These are phyloP conservation scores for Elanoides forficatus DNA, from an alignment of 2,113 vertebrate genomes.

Conservation along the genomic window DNA sequence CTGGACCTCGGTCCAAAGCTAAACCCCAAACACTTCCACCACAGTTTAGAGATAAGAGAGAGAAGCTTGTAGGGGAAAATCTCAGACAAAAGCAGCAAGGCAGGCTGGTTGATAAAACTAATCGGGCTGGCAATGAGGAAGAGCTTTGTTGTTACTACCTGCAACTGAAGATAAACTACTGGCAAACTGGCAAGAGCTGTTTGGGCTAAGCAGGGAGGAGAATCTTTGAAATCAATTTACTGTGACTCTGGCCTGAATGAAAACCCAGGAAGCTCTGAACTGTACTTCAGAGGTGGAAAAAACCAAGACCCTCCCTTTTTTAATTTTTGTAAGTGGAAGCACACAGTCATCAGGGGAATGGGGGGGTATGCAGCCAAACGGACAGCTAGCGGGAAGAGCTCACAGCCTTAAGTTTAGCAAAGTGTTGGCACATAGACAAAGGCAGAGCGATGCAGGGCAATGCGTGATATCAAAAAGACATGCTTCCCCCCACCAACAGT, in stretches of 20 bases:
- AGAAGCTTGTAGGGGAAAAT: neutral
- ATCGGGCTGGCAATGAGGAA: neutral
- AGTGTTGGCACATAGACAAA: neutral
- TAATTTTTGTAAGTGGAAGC: neutral
- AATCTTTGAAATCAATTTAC: conserved; percentile 4
- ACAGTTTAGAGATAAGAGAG: neutral
- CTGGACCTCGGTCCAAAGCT: neutral
- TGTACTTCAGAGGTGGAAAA: neutral
- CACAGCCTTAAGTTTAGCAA: neutral
- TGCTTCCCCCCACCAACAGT: neutral
- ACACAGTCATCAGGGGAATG: too few relatives aligned
- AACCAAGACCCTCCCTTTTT: neutral
- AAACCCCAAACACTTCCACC: neutral
- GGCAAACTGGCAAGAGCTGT: neutral
- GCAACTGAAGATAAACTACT: conserved; percentile 16
- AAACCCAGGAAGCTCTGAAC: neutral
- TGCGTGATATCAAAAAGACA: neutral
- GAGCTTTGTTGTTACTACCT: conserved; percentile 39
- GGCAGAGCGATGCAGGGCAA: neutral
- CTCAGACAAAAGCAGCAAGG: neutral
- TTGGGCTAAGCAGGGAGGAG: neutral
- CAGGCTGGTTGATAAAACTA: neutral
- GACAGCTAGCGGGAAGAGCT: neutral
- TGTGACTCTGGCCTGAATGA: neutral
- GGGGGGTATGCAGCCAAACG: neutral